Evolutionary conservation across 2,113 vertebrate genomes (phyloP).

Genomic region (Macaca fascicularis): DNA sequence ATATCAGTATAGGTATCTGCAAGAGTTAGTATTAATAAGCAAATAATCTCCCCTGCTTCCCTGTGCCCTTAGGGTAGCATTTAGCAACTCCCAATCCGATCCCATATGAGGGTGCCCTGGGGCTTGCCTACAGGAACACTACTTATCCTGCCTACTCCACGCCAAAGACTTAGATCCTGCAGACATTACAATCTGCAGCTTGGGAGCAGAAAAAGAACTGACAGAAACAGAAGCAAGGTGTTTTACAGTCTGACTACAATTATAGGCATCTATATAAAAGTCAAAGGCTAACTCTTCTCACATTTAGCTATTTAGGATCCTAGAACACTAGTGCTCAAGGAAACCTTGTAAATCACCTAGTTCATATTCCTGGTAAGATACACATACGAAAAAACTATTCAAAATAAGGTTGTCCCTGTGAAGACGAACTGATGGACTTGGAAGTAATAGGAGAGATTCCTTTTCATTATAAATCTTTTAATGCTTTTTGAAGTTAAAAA

Average conservation of each 20-base stretch:
- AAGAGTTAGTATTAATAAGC: not conserved
- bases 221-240: not conserved
- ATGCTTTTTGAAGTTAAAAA: conserved; percentile 26
- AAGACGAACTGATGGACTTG: not conserved
- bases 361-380: not conserved
- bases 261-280: not conserved
- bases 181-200: not conserved
- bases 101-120: not conserved
- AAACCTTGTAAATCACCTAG: not conserved
- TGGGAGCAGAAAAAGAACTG: not conserved
- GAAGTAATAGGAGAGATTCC: not conserved
- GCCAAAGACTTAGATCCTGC: not conserved
- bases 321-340: not conserved
- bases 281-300: not conserved
- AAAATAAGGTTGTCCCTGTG: not conserved
- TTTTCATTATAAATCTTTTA: not conserved
- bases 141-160: not conserved
- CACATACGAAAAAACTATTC: not conserved
- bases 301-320: not conserved
- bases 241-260: not conserved
- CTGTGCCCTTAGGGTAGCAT: not conserved
- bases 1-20: not conserved
- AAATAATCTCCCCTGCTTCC: not conserved
- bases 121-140: not conserved
- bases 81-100: not conserved